phyloP scores from a whole-genome alignment of 1,140 invertebrate species.

The Ridgeia piscesae region DNA sequence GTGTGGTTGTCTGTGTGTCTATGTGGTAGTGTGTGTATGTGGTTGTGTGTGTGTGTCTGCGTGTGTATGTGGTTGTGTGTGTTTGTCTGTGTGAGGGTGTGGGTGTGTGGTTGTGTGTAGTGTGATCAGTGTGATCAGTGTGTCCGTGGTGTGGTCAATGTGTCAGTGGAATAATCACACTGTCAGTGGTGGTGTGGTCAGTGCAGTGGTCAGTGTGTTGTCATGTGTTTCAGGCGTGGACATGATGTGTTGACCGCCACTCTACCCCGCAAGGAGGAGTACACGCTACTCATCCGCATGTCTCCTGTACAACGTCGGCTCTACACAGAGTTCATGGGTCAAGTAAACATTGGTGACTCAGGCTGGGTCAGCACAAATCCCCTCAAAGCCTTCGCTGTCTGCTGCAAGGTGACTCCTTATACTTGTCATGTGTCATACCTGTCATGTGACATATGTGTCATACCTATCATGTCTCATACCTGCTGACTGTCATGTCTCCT shows the following conservation, averaged over 20 bases:
- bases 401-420: slow-evolving; percentile 77
- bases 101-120: background rate
- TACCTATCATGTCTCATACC: too few relatives aligned
- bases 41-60: too few relatives aligned
- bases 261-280: slow-evolving; percentile 91
- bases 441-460: too few relatives aligned
- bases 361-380: slow-evolving; percentile 80
- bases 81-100: too few relatives aligned
- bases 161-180: background rate
- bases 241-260: slow-evolving; percentile 87
- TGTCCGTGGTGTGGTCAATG: background rate
- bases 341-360: slow-evolving; percentile 39
- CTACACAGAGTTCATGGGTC: slow-evolving; percentile 65
- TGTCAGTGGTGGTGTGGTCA: background rate
- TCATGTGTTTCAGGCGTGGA: slow-evolving; percentile 69
- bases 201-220: background rate
- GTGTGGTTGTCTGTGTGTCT: too few relatives aligned
- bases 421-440: too few relatives aligned
- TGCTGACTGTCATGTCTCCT: too few relatives aligned
- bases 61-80: too few relatives aligned
- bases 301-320: slow-evolving; percentile 81
- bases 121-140: background rate
- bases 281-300: slow-evolving; percentile 84
- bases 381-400: slow-evolving; percentile 95
- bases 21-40: too few relatives aligned